Percentiles rank a stretch among this genome's conserved stretches.
These are phyloP conservation scores for Andrena camellia DNA, from an alignment of 2,888 invertebrate genomes.

Conservation along the genomic window DNA sequence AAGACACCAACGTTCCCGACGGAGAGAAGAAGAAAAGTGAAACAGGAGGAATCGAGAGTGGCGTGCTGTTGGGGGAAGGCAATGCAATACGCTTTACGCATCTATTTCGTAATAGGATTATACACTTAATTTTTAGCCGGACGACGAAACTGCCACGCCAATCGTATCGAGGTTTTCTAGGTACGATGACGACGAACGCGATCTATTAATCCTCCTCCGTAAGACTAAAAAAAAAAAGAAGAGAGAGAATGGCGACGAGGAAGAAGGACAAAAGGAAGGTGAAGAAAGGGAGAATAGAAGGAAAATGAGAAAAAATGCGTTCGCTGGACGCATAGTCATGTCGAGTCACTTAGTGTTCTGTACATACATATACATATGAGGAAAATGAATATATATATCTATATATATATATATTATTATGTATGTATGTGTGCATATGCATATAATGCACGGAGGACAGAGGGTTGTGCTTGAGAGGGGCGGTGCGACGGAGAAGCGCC, in stretches of 20 bases:
- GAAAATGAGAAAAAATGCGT: conserved; percentile 75
- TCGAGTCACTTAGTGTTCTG: conserved; percentile 84
- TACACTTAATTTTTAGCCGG: conserved; percentile 79
- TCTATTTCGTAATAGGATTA: conserved; percentile 78
- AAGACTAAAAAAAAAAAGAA: neutral
- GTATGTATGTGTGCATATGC: conserved; percentile 24
- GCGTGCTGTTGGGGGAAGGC: conserved; percentile 89
- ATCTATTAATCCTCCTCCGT: conserved; percentile 32
- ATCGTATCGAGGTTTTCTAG: conserved; percentile 10
- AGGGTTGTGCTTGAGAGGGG: neutral
- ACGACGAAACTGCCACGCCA: conserved; percentile 58
- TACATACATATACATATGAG: conserved; percentile 77
- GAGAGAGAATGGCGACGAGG: conserved; percentile 17
- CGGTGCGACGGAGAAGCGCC: neutral
- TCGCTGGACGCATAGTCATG: conserved; percentile 85
- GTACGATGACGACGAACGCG: neutral
- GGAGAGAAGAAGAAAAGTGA: neutral
- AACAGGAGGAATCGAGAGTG: conserved; percentile 58
- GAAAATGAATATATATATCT: conserved; percentile 56
- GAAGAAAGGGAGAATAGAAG: conserved; percentile 39
- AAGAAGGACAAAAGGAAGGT: conserved; percentile 57
- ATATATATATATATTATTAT: conserved; percentile 52
- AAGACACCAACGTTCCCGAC: neutral
- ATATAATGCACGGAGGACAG: conserved; percentile 10
- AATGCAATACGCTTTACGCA: conserved; percentile 90